Evolutionary conservation across 2,113 vertebrate genomes (phyloP), one percentile per base, ranked within the genome.

Genomic region (Stomatorhinus ivindoensis): DNA sequence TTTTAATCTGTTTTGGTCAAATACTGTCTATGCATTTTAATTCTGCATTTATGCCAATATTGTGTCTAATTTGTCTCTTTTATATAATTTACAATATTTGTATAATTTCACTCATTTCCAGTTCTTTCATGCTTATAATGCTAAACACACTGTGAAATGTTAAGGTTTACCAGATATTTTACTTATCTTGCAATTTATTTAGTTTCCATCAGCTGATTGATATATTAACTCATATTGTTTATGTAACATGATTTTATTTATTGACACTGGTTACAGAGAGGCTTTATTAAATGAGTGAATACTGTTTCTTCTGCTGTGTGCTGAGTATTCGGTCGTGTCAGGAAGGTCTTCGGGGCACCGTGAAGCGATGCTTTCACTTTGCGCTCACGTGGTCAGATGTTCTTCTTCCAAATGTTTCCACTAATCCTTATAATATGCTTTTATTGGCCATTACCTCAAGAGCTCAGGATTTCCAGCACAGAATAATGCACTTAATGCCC

Each of bases 1-100:
- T 80, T 80, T 88, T 80, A 47, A 82, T 53, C 31, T 88, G 69
- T 53, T 83, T 88, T 53, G 47, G 46, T 55, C n/a, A 53, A 21
- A 44, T 73, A 55, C 31, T 84, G 21, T 47, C 24, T 31, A 31
- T 88, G 31, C 10, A 9, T 39, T n/a, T 82, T 46, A 9, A n/a
- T 53, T 87, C 48, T 87, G 13, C 85, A 17, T 21, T 80, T 42
- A 86, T 86, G 21, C 15, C 53, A 53, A 87, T 53, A 87, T 87
- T 27, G 47, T 27, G n/a, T 87, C 85, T 35, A 21, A 31, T 50
- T 87, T 87, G 31, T 35, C 27, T 87, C 13, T 31, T 50, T 86
- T 42, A 87, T 53, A 55, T 53, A 31, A n/a, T 53, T 87, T 53
- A 51, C 50, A 8, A 13, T 35, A 53, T 87, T 19, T 53, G 50